Evolutionary conservation across 1,140 invertebrate genomes (phyloP).

Genomic region (Neuroterus valhalla): DNA sequence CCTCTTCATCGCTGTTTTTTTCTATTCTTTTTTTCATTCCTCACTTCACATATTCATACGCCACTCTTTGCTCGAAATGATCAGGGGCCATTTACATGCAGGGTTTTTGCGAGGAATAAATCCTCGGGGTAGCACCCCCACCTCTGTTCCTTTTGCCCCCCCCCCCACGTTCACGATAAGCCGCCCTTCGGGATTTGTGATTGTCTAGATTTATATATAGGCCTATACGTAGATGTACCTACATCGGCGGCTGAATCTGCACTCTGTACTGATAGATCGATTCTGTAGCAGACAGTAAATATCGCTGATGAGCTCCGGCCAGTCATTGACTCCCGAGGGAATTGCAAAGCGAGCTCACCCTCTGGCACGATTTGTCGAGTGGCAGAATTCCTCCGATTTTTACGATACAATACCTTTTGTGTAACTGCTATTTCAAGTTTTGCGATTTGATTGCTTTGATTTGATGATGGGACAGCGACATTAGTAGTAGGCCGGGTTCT

Average conservation of each 20-base stretch:
- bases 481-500: too few species aligned
- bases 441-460: too few species aligned
- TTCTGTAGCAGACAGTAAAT: constrained; percentile 66
- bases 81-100: constrained; percentile 69
- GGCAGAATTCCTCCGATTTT: neutral
- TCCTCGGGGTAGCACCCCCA: constrained; percentile 46
- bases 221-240: constrained; percentile 48
- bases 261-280: constrained; percentile 55
- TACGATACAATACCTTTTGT: neutral
- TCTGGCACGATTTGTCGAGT: neutral
- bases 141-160: too few species aligned
- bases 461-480: too few species aligned
- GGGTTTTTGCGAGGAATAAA: constrained; percentile 59
- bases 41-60: constrained; percentile 70
- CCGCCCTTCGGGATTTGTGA: constrained; percentile 66
- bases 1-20: constrained; percentile 43
- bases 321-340: constrained; percentile 38
- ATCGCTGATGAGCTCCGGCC: constrained; percentile 65
- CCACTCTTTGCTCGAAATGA: constrained; percentile 70
- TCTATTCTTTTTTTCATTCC: constrained; percentile 63
- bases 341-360: neutral
- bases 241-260: constrained; percentile 35
- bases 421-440: neutral
- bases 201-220: constrained; percentile 68
- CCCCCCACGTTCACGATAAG: constrained; percentile 61